Conservation (phyloP, 2,888 invertebrate species). For the Caenorhabditis uteleia region DNA sequence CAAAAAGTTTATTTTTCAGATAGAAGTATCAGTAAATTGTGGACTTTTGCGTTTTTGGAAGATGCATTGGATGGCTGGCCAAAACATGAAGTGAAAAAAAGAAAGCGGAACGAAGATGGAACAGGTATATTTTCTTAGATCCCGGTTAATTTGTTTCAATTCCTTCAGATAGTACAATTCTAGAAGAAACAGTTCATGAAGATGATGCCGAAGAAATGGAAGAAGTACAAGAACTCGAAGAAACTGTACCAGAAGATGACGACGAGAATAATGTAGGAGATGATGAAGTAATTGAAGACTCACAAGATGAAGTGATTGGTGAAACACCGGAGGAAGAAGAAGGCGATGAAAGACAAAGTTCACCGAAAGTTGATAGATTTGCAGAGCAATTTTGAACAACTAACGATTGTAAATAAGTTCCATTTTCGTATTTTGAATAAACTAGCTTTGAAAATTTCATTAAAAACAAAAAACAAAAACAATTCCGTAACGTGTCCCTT, state of each 20-base stretch:
- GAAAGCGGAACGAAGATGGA: conserved; percentile 5
- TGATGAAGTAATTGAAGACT: conserved; percentile 13
- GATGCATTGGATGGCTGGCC: conserved; percentile 63
- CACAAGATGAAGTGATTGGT: conserved; percentile 4
- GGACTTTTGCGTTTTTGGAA: conserved; percentile 60
- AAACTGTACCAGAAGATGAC: conserved; percentile 1
- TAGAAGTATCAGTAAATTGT: conserved; percentile 45
- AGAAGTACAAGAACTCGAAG: too few species aligned
- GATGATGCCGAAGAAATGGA: too few species aligned
- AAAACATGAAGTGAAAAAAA: conserved; percentile 39
- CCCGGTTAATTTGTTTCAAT: too few species aligned
- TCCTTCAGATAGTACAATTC: conserved; percentile 3
- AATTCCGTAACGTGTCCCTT: too few species aligned
- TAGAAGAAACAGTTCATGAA: conserved; percentile 4
- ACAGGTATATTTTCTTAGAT: conserved; percentile 2
- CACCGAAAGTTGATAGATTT: conserved; percentile 11
- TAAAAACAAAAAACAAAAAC: too few species aligned
- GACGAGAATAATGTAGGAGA: conserved; percentile 14
- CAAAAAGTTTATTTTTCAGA: conserved; percentile 40
- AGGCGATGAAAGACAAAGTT: not conserved
- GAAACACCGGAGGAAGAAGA: conserved; percentile 6
- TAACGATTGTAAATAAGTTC: too few species aligned
- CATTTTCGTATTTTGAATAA: too few species aligned
- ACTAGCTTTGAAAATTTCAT: too few species aligned
- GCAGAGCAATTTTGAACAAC: conserved; percentile 37